Base-by-base conservation (phyloP, 2,797 vertebrate species). In the Nannoperca australis region DNA sequence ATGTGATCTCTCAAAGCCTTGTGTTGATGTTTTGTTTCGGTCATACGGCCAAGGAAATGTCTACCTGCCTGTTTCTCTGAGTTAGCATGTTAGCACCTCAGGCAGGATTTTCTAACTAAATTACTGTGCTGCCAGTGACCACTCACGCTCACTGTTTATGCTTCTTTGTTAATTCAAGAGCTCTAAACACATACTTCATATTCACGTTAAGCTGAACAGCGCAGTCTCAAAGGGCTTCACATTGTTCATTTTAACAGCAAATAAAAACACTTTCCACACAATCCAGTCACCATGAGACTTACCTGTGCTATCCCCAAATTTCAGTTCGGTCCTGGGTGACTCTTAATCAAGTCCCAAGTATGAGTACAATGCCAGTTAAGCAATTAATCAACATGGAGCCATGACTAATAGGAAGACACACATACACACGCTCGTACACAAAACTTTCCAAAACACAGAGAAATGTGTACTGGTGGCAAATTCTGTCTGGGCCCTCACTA, bases 31-130 rank as follows among this genome's bases (percentile, higher is more conserved):
- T 85, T 87, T 79, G 72, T 86, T 88, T 88, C 81, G 84, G 88
- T 89, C 84, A 81, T 40, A 78, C 12, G 82, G 90, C 88, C 86
- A 83, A 82, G 78, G 44, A 74, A 86, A 91, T 91, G 91, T 94
- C 93, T 93, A 91, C 91, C 92, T 93, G 91, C 90, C 91, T 93
- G 91, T 91, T 93, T 92, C 90, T 93, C 90, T 92, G 91, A 93
- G 93, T 88, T 90, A 85, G 86, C 81, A 64, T 56, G 76, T 50
- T 68, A 78, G 69, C 78, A 72, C 75, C 74, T 78, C 85, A 54
- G 56, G 81, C 73, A 78, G 73, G 75, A 79, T 54, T 81, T 83
- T 85, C 74, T 79, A 86, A 89, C 84, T 83, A 71, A 83, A 73
- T 70, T 81, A 91, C 88, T 89, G 88, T 88, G 89, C 86, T 88